A percentile compares a stretch with the other conserved stretches of the same genome.
Evolutionary conservation across 2,888 invertebrate species (phyloP).

Genomic region (Lochmaea crataegi): DNA sequence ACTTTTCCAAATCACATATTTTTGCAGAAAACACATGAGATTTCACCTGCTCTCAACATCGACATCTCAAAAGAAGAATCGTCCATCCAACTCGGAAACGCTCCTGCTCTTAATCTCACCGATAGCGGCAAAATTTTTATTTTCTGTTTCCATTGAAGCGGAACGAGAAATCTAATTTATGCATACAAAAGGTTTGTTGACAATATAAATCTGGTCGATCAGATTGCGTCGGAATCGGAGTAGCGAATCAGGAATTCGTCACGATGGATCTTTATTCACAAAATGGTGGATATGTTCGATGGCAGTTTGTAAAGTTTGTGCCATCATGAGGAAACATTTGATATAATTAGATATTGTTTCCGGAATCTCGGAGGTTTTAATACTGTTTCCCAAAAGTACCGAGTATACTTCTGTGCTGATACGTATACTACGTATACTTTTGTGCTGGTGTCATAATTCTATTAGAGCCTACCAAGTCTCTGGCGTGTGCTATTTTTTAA

Average conservation of each 20-base stretch:
- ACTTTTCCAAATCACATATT: too few relatives aligned
- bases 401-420: too few relatives aligned
- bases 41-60: not conserved
- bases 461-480: too few relatives aligned
- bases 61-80: not conserved
- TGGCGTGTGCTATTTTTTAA: too few relatives aligned
- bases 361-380: too few relatives aligned
- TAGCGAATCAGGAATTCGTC: constrained; percentile 17
- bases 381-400: too few relatives aligned
- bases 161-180: constrained; percentile 33
- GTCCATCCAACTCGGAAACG: not conserved
- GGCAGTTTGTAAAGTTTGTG: not conserved
- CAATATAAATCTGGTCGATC: constrained; percentile 29
- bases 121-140: constrained; percentile 14
- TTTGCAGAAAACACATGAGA: not conserved
- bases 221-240: constrained; percentile 19
- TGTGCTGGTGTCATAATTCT: too few relatives aligned
- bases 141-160: constrained; percentile 21
- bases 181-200: constrained; percentile 30
- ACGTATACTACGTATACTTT: too few relatives aligned
- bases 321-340: not conserved
- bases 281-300: not conserved
- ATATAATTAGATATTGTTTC: too few relatives aligned
- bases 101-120: not conserved
- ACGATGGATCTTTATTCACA: not conserved